Conservation (phyloP, 2,888 invertebrate species). For the Sicus ferrugineus region DNA sequence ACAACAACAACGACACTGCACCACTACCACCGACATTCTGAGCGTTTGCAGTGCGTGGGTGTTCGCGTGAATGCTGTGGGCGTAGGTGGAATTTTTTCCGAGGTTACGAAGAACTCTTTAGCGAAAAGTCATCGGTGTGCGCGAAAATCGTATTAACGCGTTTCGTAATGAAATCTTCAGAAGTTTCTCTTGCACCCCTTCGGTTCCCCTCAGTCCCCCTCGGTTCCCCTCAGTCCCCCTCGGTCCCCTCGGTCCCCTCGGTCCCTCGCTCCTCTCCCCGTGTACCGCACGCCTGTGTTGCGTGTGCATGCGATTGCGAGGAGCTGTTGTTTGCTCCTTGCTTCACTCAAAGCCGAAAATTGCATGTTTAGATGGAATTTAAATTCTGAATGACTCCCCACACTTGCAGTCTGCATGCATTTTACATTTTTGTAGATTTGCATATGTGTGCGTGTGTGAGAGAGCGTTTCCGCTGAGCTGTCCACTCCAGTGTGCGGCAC, state of each 20-base stretch:
- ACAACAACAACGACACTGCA: not conserved
- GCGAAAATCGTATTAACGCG: too few relatives aligned
- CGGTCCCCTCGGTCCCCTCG: too few relatives aligned
- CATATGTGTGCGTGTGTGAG: not conserved
- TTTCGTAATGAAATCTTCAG: too few relatives aligned
- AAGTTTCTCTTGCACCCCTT: too few relatives aligned
- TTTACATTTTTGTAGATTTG: not conserved
- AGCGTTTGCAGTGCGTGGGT: not conserved
- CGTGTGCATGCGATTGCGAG: not conserved
- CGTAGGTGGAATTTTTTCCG: not conserved
- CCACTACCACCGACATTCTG: not conserved
- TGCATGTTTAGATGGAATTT: slow-evolving; percentile 20
- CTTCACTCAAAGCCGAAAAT: not conserved
- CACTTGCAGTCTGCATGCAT: not conserved
- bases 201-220: too few relatives aligned
- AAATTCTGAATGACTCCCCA: slow-evolving; percentile 12
- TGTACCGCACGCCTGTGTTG: too few relatives aligned
- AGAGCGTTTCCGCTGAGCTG: not conserved
- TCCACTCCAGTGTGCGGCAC: too few relatives aligned
- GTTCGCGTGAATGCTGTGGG: not conserved
- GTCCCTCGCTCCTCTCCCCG: too few relatives aligned
- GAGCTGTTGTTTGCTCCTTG: not conserved
- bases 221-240: too few relatives aligned
- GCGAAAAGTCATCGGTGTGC: too few relatives aligned
- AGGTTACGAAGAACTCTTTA: not conserved